phyloP scores from a whole-genome alignment of 2,888 invertebrate species.

The Creontiades dilutus region DNA sequence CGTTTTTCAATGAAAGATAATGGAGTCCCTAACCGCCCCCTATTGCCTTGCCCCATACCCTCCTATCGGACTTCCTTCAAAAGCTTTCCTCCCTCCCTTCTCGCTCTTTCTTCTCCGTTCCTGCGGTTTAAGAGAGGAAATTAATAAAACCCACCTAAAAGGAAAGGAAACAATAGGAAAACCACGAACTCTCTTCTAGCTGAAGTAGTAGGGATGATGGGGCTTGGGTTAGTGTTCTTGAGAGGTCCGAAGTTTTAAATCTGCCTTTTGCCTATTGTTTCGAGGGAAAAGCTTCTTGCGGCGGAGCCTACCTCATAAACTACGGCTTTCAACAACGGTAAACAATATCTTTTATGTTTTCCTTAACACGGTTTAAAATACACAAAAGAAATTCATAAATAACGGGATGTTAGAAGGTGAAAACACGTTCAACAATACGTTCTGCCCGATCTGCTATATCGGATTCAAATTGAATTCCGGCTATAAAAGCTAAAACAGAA shows the following conservation, averaged over 20 bases:
- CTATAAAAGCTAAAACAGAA: too few species aligned
- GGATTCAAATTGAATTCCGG: too few species aligned
- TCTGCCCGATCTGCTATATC: too few species aligned
- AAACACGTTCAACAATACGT: too few species aligned
- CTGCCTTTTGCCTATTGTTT: not conserved
- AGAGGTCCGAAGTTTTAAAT: constrained; percentile 23
- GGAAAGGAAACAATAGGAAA: constrained; percentile 32
- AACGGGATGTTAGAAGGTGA: too few species aligned
- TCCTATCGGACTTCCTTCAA: not conserved
- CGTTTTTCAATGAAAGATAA: constrained; percentile 34
- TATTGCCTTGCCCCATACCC: not conserved
- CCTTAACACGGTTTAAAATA: too few species aligned
- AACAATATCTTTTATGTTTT: not conserved
- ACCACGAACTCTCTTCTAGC: constrained; percentile 14
- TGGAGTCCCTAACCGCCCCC: not conserved
- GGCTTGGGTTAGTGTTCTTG: not conserved
- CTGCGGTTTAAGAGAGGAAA: constrained; percentile 26
- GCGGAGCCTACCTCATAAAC: not conserved
- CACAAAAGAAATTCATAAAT: too few species aligned
- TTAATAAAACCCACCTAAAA: constrained; percentile 21
- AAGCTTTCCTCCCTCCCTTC: too few species aligned
- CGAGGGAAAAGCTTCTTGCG: not conserved
- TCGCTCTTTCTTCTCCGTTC: too few species aligned
- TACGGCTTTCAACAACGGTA: not conserved
- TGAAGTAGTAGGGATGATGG: not conserved